Percentiles rank a stretch among this genome's conserved stretches.
Conservation (phyloP, 2,888 invertebrate genomes). For the Platypus cylindrus region DNA sequence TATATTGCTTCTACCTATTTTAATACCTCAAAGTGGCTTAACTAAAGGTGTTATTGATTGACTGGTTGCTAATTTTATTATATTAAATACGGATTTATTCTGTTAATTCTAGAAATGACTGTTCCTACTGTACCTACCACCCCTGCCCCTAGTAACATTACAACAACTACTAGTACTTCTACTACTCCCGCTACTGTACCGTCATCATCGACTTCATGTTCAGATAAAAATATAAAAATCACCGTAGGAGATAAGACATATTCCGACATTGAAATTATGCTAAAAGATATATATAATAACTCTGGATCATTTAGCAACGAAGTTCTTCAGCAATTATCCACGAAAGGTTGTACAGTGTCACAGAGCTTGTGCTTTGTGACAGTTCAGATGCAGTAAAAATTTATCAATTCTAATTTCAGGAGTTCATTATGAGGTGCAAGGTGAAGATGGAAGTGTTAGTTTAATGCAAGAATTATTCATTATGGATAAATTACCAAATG, state of each 20-base stretch:
- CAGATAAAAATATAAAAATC: too few relatives aligned
- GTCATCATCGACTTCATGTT: too few relatives aligned
- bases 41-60: too few relatives aligned
- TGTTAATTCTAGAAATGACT: too few relatives aligned
- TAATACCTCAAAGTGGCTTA: slow-evolving; percentile 1
- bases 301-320: slow-evolving; percentile 52
- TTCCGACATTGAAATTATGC: slow-evolving; percentile 43
- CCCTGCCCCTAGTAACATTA: too few relatives aligned
- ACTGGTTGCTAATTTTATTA: too few relatives aligned
- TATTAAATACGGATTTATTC: too few relatives aligned
- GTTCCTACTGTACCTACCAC: too few relatives aligned
- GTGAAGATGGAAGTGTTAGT: slow-evolving; percentile 30
- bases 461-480: slow-evolving; percentile 29
- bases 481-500: slow-evolving; percentile 14
- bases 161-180: too few relatives aligned
- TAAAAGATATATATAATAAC: slow-evolving; percentile 51
- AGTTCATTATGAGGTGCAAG: slow-evolving; percentile 31
- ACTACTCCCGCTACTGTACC: too few relatives aligned
- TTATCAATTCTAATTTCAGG: slow-evolving; percentile 14
- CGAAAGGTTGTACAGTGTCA: slow-evolving; percentile 18
- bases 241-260: too few relatives aligned
- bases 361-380: not conserved
- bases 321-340: slow-evolving; percentile 36
- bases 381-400: not conserved
- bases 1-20: slow-evolving; percentile 8